Evolutionary conservation across 2,113 vertebrate species (phyloP).

Genomic region (Turnix velox): DNA sequence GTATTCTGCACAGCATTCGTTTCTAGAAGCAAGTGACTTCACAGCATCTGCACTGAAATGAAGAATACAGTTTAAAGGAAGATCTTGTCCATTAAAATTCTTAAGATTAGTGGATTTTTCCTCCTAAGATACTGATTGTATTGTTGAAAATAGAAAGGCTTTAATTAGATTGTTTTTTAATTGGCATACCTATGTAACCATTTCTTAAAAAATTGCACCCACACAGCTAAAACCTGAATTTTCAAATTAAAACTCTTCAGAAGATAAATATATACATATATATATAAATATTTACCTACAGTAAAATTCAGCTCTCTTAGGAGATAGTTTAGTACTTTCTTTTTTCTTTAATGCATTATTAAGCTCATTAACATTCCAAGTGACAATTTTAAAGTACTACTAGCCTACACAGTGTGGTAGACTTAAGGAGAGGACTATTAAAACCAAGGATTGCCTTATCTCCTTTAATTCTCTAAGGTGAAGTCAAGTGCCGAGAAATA

Average conservation of each 20-base stretch:
- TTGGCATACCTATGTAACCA: neutral
- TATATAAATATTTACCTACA: neutral
- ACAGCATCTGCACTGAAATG: neutral
- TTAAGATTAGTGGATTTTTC: neutral
- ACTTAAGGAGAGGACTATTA: constrained; percentile 9
- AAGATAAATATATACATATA: neutral
- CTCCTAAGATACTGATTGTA: neutral
- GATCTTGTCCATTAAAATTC: neutral
- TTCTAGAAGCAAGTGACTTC: neutral
- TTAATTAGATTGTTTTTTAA: neutral
- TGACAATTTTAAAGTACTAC: neutral
- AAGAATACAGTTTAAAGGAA: neutral
- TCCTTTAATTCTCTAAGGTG: neutral
- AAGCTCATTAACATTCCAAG: neutral
- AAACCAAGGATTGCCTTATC: constrained; percentile 11
- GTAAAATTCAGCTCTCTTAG: neutral
- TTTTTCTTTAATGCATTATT: neutral
- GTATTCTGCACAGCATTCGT: too few species aligned
- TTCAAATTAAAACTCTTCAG: neutral
- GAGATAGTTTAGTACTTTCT: neutral
- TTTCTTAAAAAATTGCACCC: neutral
- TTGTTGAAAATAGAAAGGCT: neutral
- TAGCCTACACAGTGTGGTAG: neutral
- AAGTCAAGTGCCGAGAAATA: neutral
- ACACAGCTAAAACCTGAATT: neutral